Base-by-base conservation (phyloP, 2,888 invertebrate genomes). In the Deroplatys truncata region DNA sequence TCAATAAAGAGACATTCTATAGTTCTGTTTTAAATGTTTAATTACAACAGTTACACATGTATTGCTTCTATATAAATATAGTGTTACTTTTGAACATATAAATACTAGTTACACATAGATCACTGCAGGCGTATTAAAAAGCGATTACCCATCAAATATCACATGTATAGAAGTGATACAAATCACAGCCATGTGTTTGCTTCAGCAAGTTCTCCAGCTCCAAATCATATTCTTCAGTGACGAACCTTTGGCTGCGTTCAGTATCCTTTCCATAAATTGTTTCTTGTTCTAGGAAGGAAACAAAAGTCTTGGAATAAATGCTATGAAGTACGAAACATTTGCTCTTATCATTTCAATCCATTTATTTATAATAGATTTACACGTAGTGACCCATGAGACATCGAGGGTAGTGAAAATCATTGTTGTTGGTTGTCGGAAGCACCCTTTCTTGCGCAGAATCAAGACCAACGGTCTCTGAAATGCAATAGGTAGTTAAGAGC, bases 301-400 rank as follows among this genome's bases (percentile, higher is more conserved):
- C 43, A 89, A 88, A 86, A 89, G 31, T 82, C 88, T 89, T 43
- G 28, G 84, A 84, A 49, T 56, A 31, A 85, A 56, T 56, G 84
- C 25, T 28, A 43, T 82, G 87, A 56, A 72, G 72, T 84, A 84
- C 8, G 35, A 87, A 87, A 28, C 49, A 86, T 82, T 84, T 25
- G 29, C 20, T 43, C 28, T 20, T 20, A 28, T 84, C 10, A 88
- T 29, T 84, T 56, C 35, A 29, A 84, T 25, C 88, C 49, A 56
- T 43, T 56, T 56, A 85, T 29, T 29, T 88, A 84, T 31, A 85
- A 72, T 82, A 49, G 43, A 84, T 92, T 94, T 95, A 95, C 92
- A 95, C 94, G 94, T 95, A 95, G 93, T 95, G 95, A 93, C 94
- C 95, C 95, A 95, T 95, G 94, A 95, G 94, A 94, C 95, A 95